Evolutionary conservation across 2,888 invertebrate genomes (phyloP).

Genomic region (Tachina grossa): DNA sequence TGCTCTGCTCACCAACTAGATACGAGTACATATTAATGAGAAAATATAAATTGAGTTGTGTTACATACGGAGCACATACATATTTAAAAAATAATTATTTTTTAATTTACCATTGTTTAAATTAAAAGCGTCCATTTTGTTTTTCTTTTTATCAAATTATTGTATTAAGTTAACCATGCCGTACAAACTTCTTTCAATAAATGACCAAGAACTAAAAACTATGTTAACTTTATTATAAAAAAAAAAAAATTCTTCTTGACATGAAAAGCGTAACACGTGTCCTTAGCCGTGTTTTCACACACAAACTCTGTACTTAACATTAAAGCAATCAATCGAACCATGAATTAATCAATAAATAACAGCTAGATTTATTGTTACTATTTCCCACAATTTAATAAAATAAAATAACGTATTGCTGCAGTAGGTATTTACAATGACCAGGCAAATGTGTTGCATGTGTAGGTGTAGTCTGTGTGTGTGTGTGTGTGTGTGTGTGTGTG

Average conservation of each 20-base stretch:
- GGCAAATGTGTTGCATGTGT: neutral
- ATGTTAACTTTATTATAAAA: neutral
- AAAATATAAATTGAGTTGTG: slow-evolving; percentile 23
- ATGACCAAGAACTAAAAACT: slow-evolving; percentile 35
- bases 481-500: neutral
- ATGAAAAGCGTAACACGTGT: slow-evolving; percentile 49
- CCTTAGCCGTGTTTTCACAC: slow-evolving; percentile 20
- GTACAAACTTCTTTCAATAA: slow-evolving; percentile 14
- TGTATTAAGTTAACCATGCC: neutral
- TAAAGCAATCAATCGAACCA: slow-evolving; percentile 55
- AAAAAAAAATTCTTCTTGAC: slow-evolving; percentile 6
- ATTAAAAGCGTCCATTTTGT: slow-evolving; percentile 28
- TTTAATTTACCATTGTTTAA: slow-evolving; percentile 29
- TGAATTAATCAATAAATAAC: slow-evolving; percentile 78
- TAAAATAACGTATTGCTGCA: slow-evolving; percentile 15
- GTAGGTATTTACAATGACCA: neutral
- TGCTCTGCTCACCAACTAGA: slow-evolving; percentile 44
- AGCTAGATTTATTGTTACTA: slow-evolving; percentile 74
- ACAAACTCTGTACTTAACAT: slow-evolving; percentile 20
- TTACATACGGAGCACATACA: neutral
- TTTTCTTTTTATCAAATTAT: neutral
- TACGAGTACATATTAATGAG: neutral
- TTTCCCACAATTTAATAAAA: slow-evolving; percentile 78
- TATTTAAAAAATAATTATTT: neutral
- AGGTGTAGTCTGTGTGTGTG: neutral